Evolutionary conservation across 1,140 invertebrate genomes (phyloP).

Genomic region (Hermetia illucens): DNA sequence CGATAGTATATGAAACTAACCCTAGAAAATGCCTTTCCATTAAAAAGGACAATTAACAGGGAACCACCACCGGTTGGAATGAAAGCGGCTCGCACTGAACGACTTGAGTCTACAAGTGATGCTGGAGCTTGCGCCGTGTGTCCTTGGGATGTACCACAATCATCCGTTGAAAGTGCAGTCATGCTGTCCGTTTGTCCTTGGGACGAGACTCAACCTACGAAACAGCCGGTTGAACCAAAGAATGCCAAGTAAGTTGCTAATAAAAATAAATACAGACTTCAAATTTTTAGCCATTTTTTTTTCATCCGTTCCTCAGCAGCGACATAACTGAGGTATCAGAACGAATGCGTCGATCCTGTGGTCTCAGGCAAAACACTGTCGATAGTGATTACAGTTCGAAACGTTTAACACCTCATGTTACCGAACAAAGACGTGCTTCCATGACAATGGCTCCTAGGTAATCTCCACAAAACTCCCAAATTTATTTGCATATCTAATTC

Average conservation of each 20-base stretch:
- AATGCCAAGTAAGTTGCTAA: slow-evolving; percentile 4
- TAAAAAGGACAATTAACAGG: too few species aligned
- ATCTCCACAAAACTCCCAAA: slow-evolving; percentile 4
- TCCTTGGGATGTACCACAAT: slow-evolving; percentile 43
- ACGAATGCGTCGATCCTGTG: slow-evolving; percentile 37
- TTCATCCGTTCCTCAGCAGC: slow-evolving; percentile 45
- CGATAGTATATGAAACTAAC: too few species aligned
- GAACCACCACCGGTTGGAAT: too few species aligned
- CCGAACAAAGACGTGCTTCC: slow-evolving; percentile 29
- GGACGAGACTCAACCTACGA: slow-evolving; percentile 19
- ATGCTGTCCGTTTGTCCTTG: slow-evolving; percentile 19
- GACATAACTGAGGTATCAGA: slow-evolving; percentile 49
- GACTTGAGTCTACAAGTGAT: slow-evolving; percentile 26
- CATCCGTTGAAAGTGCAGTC: slow-evolving; percentile 11
- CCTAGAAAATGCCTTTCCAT: too few species aligned
- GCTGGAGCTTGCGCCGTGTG: slow-evolving; percentile 43
- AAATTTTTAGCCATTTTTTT: not conserved
- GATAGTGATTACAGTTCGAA: slow-evolving; percentile 31
- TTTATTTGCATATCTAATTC: not conserved
- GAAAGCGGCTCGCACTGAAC: too few species aligned
- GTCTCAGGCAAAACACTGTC: slow-evolving; percentile 43
- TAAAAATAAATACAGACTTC: not conserved
- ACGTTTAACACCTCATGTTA: slow-evolving; percentile 17
- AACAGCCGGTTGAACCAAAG: too few species aligned
- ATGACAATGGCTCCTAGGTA: slow-evolving; percentile 26